Base-by-base conservation (phyloP, 2,888 invertebrate genomes). In the Orgyia antiqua region DNA sequence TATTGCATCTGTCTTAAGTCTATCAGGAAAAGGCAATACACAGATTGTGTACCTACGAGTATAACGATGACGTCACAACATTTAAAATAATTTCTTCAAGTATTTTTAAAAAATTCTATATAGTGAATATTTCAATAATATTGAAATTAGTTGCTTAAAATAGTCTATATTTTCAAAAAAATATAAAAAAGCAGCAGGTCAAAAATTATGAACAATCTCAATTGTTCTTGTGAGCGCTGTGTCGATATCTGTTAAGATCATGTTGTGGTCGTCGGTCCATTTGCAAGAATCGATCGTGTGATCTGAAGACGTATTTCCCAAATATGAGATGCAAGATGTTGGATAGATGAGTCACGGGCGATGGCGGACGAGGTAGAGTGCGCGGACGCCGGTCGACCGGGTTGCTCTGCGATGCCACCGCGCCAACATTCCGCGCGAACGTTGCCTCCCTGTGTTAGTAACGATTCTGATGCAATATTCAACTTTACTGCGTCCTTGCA, bases 401-500 rank as follows among this genome's bases (percentile, higher is more conserved):
- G 41, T 25, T 27, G 45, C 46, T 31, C 27, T 45, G 27, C 27
- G 25, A 8, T 23, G 6, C 31, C 39, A 34, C 21, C 24, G 39
- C 33, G 41, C 72, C 73, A 61, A 65, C 84, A 84, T 84, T 84
- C 84, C 83, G 58, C 58, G 74, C 73, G 83, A 77, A 45, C 83
- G 65, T 83, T 83, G 82, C 79, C 83, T 83, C 71, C 74, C 69
- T 55, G 63, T 61, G 66, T 58, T 71, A 66, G 69, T 75, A 68
- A 68, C 68, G 62, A 58, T 74, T 76, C 78, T 84, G 83, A 84
- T 82, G 83, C 84, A 84, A 83, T 80, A 83, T 83, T 84, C 80
- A 83, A 82, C 82, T 83, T 82, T 83, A 83, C 79, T 73, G 80
- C 83, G 83, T 84, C 83, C 84, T 86, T 86, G 84, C 84, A 84